Base-by-base conservation (phyloP, 2,797 vertebrate genomes). In the Diplodus puntazzo region DNA sequence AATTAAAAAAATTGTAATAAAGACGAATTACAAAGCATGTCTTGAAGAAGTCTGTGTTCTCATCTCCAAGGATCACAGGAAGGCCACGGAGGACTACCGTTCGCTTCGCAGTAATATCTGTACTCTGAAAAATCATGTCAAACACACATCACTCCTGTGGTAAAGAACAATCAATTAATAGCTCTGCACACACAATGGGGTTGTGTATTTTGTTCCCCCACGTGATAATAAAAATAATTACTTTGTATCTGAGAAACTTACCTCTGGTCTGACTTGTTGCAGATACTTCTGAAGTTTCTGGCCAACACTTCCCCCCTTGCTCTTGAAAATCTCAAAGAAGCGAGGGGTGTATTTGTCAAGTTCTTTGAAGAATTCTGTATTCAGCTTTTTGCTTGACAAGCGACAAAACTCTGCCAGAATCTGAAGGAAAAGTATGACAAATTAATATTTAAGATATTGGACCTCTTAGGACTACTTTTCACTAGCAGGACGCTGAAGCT, bases 301-400 rank as follows among this genome's bases (percentile, higher is more conserved):
- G 52, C 53, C n/a, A 20, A 70, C 66, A 49, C 20, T 54, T 70
- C 69, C 66, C 54, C 55, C 46, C 60, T 83, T 83, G 66, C 27
- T 13, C 49, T 79, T 75, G 65, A 81, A 59, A 58, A 75, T 80
- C 8, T 83, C 45, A 17, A 83, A 42, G 77, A 83, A 79, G 43
- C 52, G 52, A 57, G 30, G 50, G 18, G 45, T 75, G 53, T 83
- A 72, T 67, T 75, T 61, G 69, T 83, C 62, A 68, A 72, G 48
- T 57, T 73, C 59, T 58, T 48, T 57, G 80, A 77, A 73, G 53
- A 82, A 77, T 68, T 77, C 63, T 68, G 20, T 71, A 27, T 73
- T 73, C 50, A 81, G 17, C 27, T 76, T 62, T 77, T 76, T 72
- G 68, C 61, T 76, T 60, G 79, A 59, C 20, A 81, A 66, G 25